Conservation (phyloP, 1,140 invertebrate species). For the Drosophila sproati region DNA sequence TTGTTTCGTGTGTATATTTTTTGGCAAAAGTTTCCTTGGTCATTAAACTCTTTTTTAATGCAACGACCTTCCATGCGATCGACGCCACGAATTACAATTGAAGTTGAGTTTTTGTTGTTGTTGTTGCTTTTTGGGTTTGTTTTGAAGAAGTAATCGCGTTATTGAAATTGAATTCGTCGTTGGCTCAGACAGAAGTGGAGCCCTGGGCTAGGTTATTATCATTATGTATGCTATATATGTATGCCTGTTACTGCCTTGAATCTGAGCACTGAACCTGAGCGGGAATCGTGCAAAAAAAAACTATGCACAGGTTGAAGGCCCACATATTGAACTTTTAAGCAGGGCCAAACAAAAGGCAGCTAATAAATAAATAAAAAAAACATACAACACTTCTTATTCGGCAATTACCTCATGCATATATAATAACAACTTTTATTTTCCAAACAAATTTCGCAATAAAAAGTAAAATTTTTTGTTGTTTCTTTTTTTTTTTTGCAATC, state of each 20-base stretch:
- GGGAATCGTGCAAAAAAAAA: neutral
- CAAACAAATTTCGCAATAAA: constrained; percentile 74
- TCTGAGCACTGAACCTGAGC: constrained; percentile 63
- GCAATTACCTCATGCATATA: constrained; percentile 63
- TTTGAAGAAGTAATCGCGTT: constrained; percentile 44
- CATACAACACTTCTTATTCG: no score
- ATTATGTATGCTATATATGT: neutral
- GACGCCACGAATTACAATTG: constrained; percentile 75
- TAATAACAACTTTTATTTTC: constrained; percentile 58
- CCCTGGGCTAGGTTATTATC: constrained; percentile 38
- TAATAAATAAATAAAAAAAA: neutral
- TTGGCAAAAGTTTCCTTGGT: constrained; percentile 82
- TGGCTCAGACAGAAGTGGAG: constrained; percentile 23
- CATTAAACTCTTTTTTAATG: constrained; percentile 80
- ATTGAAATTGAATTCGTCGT: constrained; percentile 43
- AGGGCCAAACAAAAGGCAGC: constrained; percentile 23
- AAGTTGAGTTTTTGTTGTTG: constrained; percentile 44
- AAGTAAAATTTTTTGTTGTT: constrained; percentile 60
- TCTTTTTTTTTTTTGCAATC: constrained; percentile 19
- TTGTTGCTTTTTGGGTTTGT: constrained; percentile 27
- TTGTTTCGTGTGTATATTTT: constrained; percentile 69
- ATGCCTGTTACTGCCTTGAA: constrained; percentile 60
- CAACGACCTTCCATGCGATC: constrained; percentile 80
- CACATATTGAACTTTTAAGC: constrained; percentile 39
- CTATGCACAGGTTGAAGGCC: constrained; percentile 35